Evolutionary conservation across 2,113 vertebrate species (phyloP).

Genomic region (Turnix velox): DNA sequence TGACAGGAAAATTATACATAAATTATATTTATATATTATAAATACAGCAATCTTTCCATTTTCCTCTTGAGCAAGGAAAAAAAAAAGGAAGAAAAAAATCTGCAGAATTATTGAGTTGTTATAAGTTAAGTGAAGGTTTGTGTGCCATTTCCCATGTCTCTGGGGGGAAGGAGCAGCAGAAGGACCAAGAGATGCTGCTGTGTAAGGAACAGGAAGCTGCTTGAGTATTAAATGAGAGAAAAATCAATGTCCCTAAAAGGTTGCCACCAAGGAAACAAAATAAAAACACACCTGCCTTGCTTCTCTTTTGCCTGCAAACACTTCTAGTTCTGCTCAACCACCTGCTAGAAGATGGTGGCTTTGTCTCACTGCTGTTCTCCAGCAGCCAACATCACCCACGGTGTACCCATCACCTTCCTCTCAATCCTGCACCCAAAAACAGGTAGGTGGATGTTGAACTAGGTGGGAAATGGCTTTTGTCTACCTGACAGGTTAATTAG

Average conservation of each 20-base stretch:
- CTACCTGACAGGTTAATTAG: background rate
- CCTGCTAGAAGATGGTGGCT: background rate
- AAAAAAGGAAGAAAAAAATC: background rate
- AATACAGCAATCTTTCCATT: background rate
- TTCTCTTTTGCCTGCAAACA: background rate
- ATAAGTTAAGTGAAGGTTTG: background rate
- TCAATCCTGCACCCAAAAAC: background rate
- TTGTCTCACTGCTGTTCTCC: background rate
- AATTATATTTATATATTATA: background rate
- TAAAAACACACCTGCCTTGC: constrained; percentile 6
- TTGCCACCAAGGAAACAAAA: constrained; percentile 60
- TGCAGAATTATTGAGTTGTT: background rate
- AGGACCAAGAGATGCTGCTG: background rate
- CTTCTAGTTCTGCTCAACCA: background rate
- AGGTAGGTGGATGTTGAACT: background rate
- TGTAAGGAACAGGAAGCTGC: constrained; percentile 21
- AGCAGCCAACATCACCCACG: background rate
- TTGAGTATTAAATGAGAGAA: constrained; percentile 44
- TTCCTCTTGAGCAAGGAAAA: background rate
- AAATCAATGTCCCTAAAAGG: constrained; percentile 65
- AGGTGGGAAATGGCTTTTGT: background rate
- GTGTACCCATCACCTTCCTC: rapidly evolving
- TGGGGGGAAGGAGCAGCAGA: background rate
- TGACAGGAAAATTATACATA: background rate
- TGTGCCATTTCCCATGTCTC: background rate